Evolutionary conservation across 2,113 vertebrate genomes (phyloP).

Genomic region (Grallaria varia): DNA sequence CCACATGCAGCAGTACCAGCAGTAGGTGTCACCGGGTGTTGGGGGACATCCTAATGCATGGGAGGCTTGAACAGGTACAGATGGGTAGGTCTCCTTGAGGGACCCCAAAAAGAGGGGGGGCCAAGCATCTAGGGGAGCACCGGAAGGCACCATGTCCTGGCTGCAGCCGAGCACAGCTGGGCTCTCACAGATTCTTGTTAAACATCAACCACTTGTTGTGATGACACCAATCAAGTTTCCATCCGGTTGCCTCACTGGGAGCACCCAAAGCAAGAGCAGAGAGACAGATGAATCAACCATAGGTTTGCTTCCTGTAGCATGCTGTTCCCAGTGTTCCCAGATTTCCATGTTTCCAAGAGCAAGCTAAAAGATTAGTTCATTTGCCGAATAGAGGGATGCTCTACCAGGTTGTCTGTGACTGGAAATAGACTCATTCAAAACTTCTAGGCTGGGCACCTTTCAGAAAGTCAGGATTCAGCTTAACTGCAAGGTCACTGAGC

Average conservation of each 20-base stretch:
- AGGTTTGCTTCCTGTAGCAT: constrained; percentile 1
- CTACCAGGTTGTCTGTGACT: not conserved
- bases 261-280: constrained; percentile 28
- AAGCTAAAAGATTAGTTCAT: not conserved
- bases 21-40: not conserved
- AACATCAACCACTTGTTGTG: not conserved
- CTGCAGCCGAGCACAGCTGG: not conserved
- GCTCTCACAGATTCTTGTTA: not conserved
- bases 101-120: rapidly evolving
- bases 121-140: not conserved
- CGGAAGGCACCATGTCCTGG: not conserved
- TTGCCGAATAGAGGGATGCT: constrained; percentile 8
- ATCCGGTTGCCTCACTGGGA: not conserved
- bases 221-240: constrained; percentile 2
- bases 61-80: not conserved
- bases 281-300: constrained; percentile 32
- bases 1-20: not conserved
- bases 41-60: not conserved
- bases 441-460: not conserved
- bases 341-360: constrained; percentile 7
- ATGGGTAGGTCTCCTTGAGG: not conserved
- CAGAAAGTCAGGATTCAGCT: not conserved
- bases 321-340: constrained; percentile 26
- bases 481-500: not conserved
- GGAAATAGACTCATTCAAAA: not conserved